Percentiles rank a stretch among this genome's conserved stretches.
Conservation (phyloP, 2,797 vertebrate species). For the Salmo trutta region DNA sequence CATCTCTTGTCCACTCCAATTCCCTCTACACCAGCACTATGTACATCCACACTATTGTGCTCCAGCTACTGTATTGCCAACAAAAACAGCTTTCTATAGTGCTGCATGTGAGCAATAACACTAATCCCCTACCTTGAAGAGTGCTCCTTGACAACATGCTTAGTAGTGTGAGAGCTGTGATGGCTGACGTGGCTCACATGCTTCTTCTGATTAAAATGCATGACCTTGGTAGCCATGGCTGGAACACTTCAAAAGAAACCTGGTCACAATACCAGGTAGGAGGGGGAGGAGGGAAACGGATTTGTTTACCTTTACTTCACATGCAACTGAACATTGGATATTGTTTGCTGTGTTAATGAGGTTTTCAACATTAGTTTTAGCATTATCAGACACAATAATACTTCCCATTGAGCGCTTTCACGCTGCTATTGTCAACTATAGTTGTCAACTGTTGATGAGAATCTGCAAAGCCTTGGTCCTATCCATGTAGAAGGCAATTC, state of each 20-base stretch:
- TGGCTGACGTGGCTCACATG: constrained; percentile 83
- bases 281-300: constrained; percentile 22
- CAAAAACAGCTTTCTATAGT: neutral
- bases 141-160: constrained; percentile 82
- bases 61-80: no score
- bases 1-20: neutral
- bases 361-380: neutral
- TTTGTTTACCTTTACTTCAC: neutral
- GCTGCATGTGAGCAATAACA: constrained; percentile 2
- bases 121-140: constrained; percentile 70
- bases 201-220: constrained; percentile 86
- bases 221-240: constrained; percentile 80
- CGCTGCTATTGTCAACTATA: neutral
- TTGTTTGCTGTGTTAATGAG: neutral
- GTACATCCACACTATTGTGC: neutral
- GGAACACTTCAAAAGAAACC: constrained; percentile 70
- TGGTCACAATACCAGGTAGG: constrained; percentile 56
- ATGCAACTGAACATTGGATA: neutral
- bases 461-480: neutral
- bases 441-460: neutral
- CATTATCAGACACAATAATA: neutral
- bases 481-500: no score
- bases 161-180: constrained; percentile 79
- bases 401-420: neutral
- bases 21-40: neutral